phyloP scores from a whole-genome alignment of 2,113 vertebrate genomes.

The Chascanopsetta lugubris region DNA sequence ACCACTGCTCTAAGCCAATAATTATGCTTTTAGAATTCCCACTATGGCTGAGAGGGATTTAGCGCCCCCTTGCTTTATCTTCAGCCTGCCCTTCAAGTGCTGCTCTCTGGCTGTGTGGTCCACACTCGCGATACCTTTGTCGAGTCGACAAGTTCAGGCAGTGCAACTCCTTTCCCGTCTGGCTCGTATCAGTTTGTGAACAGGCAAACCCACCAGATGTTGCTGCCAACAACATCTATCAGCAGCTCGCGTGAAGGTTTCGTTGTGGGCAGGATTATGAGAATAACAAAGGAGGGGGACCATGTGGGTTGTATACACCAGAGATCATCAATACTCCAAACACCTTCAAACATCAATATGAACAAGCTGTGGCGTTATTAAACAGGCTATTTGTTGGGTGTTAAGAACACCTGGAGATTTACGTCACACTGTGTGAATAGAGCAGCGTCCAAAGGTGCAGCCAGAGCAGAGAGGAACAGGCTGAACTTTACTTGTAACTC shows the following conservation, averaged over 20 bases:
- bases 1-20: no score
- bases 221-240: constrained; percentile 52
- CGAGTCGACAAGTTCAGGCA: constrained; percentile 14
- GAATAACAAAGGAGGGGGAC: constrained; percentile 42
- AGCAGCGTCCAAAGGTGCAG: constrained; percentile 11
- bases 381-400: constrained; percentile 50
- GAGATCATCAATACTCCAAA: constrained; percentile 50
- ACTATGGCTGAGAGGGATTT: neutral
- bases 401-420: constrained; percentile 49
- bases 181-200: constrained; percentile 47
- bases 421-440: constrained; percentile 37
- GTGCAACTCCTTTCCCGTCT: constrained; percentile 16
- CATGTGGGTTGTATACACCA: constrained; percentile 42
- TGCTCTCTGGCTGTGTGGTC: neutral
- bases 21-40: no score
- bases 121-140: constrained; percentile 15
- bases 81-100: constrained; percentile 29
- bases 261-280: constrained; percentile 53
- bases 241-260: constrained; percentile 37
- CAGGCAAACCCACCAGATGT: constrained; percentile 49
- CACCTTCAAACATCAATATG: constrained; percentile 49
- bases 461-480: constrained; percentile 36
- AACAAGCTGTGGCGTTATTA: constrained; percentile 51
- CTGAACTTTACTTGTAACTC: constrained; percentile 57
- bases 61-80: constrained; percentile 3